These are phyloP conservation scores for Bombyx mandarina DNA, from an alignment of 1,140 invertebrate species.

Conservation along the genomic window DNA sequence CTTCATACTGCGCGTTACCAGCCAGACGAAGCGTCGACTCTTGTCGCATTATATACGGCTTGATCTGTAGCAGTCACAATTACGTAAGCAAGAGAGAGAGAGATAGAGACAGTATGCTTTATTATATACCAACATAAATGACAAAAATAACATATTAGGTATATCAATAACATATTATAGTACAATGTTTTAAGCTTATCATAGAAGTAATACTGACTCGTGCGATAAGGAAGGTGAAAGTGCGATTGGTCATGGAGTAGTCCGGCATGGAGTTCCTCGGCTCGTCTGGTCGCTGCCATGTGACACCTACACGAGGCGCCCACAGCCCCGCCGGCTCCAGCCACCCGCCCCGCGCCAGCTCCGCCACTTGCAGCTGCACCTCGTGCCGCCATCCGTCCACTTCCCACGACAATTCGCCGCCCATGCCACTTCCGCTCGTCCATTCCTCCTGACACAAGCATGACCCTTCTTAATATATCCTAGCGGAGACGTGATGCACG, in stretches of 20 bases:
- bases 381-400: constrained; percentile 30
- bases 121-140: too few species aligned
- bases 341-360: constrained; percentile 39
- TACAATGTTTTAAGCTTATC: neutral
- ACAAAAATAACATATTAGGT: too few species aligned
- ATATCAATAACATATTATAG: neutral
- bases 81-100: too few species aligned
- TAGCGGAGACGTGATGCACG: too few species aligned
- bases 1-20: constrained; percentile 86
- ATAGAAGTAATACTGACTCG: constrained; percentile 7
- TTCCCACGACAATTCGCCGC: constrained; percentile 34
- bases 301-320: constrained; percentile 26
- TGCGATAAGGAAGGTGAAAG: constrained; percentile 51
- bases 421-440: constrained; percentile 13
- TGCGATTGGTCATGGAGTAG: constrained; percentile 51
- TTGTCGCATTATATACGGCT: constrained; percentile 89
- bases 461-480: too few species aligned
- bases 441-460: constrained; percentile 22
- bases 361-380: constrained; percentile 29
- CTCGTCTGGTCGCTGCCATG: constrained; percentile 21
- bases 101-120: too few species aligned
- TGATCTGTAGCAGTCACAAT: constrained; percentile 68
- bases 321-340: constrained; percentile 26
- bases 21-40: constrained; percentile 76
- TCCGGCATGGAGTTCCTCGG: constrained; percentile 17